Conservation (phyloP, 2,888 invertebrate genomes). For the Argyresthia goedartella region DNA sequence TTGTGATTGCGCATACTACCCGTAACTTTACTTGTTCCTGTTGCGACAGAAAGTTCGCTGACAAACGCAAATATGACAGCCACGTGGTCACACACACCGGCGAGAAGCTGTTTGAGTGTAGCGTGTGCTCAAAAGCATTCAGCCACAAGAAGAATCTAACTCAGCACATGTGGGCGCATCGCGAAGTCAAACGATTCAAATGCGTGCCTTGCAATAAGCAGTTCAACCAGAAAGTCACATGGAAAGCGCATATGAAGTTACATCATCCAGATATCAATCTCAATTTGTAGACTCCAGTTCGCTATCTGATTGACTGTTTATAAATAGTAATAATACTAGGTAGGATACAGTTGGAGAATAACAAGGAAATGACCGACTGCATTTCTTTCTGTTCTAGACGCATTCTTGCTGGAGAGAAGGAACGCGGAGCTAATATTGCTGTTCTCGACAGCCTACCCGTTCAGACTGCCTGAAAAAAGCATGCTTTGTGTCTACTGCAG, state of each 20-base stretch:
- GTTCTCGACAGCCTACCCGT: constrained; percentile 30
- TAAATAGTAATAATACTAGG: neutral
- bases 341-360: neutral
- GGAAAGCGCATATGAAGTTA: constrained; percentile 53
- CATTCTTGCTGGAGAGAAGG: constrained; percentile 14
- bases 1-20: constrained; percentile 6
- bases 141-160: constrained; percentile 22
- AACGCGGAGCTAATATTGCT: constrained; percentile 27
- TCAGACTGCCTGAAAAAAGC: constrained; percentile 23
- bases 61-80: constrained; percentile 17
- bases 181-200: constrained; percentile 6
- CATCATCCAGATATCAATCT: constrained; percentile 33
- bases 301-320: neutral
- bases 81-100: constrained; percentile 26
- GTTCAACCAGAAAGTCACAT: constrained; percentile 55
- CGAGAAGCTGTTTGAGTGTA: constrained; percentile 24
- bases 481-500: constrained; percentile 28
- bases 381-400: constrained; percentile 35
- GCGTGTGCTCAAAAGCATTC: constrained; percentile 29
- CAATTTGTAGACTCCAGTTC: neutral
- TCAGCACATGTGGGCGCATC: constrained; percentile 35
- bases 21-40: constrained; percentile 5
- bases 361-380: constrained; percentile 17
- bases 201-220: constrained; percentile 50
- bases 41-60: constrained; percentile 19